Base-by-base conservation (phyloP, 53 echinoderm and acorn worm genomes). In the Temnopleurus reevesii region DNA sequence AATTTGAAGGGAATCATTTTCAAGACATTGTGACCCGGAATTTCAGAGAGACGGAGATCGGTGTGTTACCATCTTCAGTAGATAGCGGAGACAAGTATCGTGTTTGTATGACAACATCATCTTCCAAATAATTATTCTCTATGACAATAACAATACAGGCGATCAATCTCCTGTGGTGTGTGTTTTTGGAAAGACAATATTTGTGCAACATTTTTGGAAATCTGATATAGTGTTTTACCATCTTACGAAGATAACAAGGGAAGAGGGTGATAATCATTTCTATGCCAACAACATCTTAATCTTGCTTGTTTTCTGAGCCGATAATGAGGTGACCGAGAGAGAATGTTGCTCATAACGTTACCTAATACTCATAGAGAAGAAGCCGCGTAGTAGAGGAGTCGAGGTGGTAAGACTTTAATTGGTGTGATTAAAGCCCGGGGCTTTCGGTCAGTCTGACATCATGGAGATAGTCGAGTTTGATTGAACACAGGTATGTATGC, bases 361-460 rank as follows among this genome's bases (percentile, higher is more conserved):
- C 71, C 71, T 29, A 49, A 49, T 49, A 36, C 83, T 47, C 19
- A 34, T 23, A 83, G 19, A 31, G 2, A 6, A 35, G 57, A 10
- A 56, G 57, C 21, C 33, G 56, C 31, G 30, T 58, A 79, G 43
- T 79, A 26, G 31, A 17, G 58, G 58, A 23, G 56, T 43, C 57
- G 41, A 26, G 58, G 35, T 33, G 38, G 84, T 59, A 25, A 85
- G 15, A 60, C 24, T 60, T 85, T 85, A 85, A 85, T 85, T 85
- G 86, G 86, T 24, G 86, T 85, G 86, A 85, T 85, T 85, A 85
- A 24, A 23, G 86, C 86, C 86, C 15, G 17, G 27, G 86, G 86
- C 86, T 60, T 25, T 85, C 59, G 86, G 86, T 60, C 86, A 61
- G 15, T 8, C 83, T 83, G 83, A 83, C 83, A 83, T 83, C 51